Percentiles rank a stretch among this genome's conserved stretches.
Conservation (phyloP, 2,113 vertebrate genomes). For the Ailuropoda melanoleuca region DNA sequence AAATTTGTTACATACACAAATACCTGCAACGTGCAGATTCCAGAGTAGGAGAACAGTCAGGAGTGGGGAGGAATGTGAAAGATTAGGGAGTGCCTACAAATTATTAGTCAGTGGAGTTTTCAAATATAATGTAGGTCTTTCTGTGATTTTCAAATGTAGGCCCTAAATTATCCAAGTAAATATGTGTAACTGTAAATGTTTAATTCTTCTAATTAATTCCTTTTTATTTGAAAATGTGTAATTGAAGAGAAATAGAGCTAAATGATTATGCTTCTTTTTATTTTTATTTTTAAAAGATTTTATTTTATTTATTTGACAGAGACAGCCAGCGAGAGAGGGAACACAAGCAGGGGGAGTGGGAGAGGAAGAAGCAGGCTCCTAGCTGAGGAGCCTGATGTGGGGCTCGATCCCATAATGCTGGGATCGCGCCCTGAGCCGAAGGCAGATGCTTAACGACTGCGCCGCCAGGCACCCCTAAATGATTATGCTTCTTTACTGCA, state of each 20-base stretch:
- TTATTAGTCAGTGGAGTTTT: background rate
- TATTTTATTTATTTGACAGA: too few relatives aligned
- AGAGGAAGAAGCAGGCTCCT: too few relatives aligned
- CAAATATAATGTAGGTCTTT: background rate
- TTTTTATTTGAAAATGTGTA: slow-evolving; percentile 8
- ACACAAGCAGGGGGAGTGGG: too few relatives aligned
- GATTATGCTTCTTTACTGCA: background rate
- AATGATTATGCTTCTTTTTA: background rate
- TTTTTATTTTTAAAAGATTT: too few relatives aligned
- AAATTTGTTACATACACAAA: background rate
- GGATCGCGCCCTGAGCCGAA: too few relatives aligned
- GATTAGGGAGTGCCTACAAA: background rate
- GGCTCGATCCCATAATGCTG: too few relatives aligned
- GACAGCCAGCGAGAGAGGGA: too few relatives aligned
- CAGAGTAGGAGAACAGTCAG: background rate
- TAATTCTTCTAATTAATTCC: background rate
- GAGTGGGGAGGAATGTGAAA: background rate
- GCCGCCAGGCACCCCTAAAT: background rate
- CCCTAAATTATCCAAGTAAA: background rate
- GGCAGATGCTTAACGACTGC: too few relatives aligned
- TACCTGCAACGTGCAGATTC: background rate
- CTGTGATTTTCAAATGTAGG: background rate
- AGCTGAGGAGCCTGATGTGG: too few relatives aligned
- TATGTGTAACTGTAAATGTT: background rate
- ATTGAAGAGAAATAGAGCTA: background rate